Base-by-base conservation (phyloP, 2,888 invertebrate species). In the Deilephila porcellus region DNA sequence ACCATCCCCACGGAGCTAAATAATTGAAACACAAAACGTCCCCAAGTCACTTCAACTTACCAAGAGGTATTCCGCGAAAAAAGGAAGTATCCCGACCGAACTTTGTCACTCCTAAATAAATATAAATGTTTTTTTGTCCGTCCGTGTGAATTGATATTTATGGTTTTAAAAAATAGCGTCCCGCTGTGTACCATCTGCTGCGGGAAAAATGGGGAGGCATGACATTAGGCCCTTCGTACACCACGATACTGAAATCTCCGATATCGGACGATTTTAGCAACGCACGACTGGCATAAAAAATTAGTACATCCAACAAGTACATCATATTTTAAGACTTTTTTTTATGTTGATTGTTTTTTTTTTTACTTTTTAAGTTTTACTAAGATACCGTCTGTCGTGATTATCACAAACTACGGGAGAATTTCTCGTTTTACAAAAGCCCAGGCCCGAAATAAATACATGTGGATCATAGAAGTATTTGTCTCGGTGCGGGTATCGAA, bases 141-240 rank as follows among this genome's bases (percentile, higher is more conserved):
- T 86, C 88, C 88, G 90, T 88, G 90, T 87, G 92, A 93, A 93
- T 93, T 93, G 93, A 93, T 93, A 93, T 93, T 93, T 93, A 93
- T 91, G 91, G 87, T 88, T 85, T 45, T 86, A 92, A 93, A 92
- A 92, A 92, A 90, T 85, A 89, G 82, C 85, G 83, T 86, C 92
- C 91, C 90, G 88, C 88, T 78, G 92, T 77, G 91, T 80, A 84
- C 82, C 91, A 92, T 89, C 90, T 91, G 91, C 87, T 81, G 83
- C 77, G 81, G 79, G 76, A 87, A 85, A 86, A 87, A 86, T 82
- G 84, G 82, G 82, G 83, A 85, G 76, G 81, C 82, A 83, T 83
- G 80, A 82, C 83, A 83, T 83, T 85, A 85, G 81, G 79, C 84
- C 85, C 86, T 79, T 80, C 56, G 29, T 25, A 29, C 45, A 67